Evolutionary conservation across 2,888 invertebrate species (phyloP).

Genomic region (Clusia tigrina): DNA sequence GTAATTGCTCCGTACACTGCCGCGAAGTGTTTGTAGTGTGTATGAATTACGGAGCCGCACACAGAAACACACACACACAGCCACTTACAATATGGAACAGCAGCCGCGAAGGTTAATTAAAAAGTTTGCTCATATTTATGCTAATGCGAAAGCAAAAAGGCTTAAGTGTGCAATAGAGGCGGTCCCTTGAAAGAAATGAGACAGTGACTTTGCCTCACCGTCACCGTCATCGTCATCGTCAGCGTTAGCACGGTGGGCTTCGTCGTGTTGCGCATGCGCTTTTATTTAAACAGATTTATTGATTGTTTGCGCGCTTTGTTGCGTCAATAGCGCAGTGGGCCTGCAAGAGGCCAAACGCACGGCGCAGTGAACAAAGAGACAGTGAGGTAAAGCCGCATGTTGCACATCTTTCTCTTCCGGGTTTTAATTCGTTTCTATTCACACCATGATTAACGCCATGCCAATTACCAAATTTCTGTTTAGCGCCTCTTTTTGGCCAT

Average conservation of each 20-base stretch:
- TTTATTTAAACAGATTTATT: constrained; percentile 5
- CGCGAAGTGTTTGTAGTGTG: too few species aligned
- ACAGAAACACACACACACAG: background rate
- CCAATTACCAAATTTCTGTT: too few species aligned
- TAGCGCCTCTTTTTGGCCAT: too few species aligned
- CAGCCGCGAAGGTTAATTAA: background rate
- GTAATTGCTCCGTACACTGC: too few species aligned
- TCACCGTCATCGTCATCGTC: background rate
- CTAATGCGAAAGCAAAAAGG: background rate
- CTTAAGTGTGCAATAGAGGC: background rate
- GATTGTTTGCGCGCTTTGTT: constrained; percentile 9
- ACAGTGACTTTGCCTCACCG: constrained; percentile 1
- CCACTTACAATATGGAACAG: background rate
- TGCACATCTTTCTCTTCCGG: too few species aligned
- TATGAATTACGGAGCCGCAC: background rate
- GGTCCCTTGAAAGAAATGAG: background rate
- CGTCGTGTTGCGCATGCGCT: constrained; percentile 15
- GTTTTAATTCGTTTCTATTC: too few species aligned
- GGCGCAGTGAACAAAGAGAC: background rate
- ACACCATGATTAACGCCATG: too few species aligned
- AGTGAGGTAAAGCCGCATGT: too few species aligned
- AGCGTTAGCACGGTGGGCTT: background rate
- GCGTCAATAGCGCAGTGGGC: constrained; percentile 1
- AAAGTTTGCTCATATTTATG: constrained; percentile 1
- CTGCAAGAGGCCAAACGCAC: background rate